Conservation (phyloP, 1,140 invertebrate species). For the Bemisia tabaci region DNA sequence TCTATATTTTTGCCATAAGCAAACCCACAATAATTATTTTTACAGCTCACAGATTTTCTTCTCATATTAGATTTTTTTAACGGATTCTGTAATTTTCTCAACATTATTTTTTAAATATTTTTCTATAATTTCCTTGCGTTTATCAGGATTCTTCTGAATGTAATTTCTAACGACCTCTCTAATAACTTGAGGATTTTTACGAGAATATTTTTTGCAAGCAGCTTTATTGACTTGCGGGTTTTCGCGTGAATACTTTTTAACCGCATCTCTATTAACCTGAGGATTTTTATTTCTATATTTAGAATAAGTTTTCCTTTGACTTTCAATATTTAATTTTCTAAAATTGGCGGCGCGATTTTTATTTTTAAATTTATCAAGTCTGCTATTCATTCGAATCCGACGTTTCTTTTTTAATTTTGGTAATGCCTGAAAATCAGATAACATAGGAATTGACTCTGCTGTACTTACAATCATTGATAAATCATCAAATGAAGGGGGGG, state of each 20-base stretch:
- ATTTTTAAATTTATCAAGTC: background rate
- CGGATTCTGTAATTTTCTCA: background rate
- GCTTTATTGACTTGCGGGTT: no score
- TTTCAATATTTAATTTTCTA: background rate
- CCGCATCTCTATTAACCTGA: no score
- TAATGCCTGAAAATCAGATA: no score
- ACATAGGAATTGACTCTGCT: no score
- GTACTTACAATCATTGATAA: no score
- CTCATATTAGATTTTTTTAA: background rate
- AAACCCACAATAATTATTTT: background rate
- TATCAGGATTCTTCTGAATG: background rate
- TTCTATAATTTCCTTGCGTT: background rate
- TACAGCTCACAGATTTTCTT: background rate
- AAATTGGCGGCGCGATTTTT: no score
- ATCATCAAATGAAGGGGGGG: no score
- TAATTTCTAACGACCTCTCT: background rate
- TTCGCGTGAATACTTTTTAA: no score
- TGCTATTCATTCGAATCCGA: no score
- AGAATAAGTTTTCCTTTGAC: no score
- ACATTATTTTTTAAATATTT: background rate
- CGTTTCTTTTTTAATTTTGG: no score
- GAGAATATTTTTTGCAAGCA: background rate
- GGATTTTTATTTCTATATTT: no score
- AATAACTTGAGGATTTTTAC: background rate
- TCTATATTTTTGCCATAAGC: conserved; percentile 8